Evolutionary conservation across 1,140 invertebrate species (phyloP).

Genomic region (Copidosoma floridanum): DNA sequence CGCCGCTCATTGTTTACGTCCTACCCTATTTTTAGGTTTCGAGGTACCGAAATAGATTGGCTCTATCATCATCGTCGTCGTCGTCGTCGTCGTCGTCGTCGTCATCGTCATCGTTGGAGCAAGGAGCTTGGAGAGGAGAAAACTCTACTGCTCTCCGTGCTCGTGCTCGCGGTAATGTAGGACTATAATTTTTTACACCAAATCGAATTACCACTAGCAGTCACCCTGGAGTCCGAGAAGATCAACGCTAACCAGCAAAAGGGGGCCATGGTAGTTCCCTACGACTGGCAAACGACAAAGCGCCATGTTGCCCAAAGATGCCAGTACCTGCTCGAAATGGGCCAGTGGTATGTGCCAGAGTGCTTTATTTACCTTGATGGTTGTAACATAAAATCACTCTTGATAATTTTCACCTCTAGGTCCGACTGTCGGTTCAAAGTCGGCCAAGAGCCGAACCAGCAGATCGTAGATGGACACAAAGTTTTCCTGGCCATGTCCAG

Average conservation of each 20-base stretch:
- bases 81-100: too few relatives aligned
- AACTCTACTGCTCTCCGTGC: too few relatives aligned
- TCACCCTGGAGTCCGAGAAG: conserved; percentile 5
- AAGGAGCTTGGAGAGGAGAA: too few relatives aligned
- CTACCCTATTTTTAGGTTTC: conserved; percentile 15
- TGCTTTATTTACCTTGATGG: background rate
- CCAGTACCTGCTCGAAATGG: conserved; percentile 68
- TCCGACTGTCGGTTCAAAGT: conserved; percentile 79
- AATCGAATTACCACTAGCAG: background rate
- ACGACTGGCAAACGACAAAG: conserved; percentile 74
- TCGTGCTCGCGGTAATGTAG: too few relatives aligned
- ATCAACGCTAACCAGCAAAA: background rate
- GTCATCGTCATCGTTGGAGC: too few relatives aligned
- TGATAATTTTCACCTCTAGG: conserved; percentile 47
- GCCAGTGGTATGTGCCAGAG: conserved; percentile 62
- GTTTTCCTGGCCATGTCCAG: conserved; percentile 80
- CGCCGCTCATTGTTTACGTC: conserved; percentile 16
- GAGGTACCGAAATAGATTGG: background rate
- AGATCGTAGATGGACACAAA: conserved; percentile 74
- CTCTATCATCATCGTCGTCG: too few relatives aligned
- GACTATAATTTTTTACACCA: background rate
- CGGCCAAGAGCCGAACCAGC: conserved; percentile 70
- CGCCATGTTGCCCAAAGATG: conserved; percentile 69
- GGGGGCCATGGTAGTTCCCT: conserved; percentile 44
- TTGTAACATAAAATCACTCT: background rate